Base-by-base conservation (phyloP, 1,140 invertebrate species). In the Coenobita brevimanus region DNA sequence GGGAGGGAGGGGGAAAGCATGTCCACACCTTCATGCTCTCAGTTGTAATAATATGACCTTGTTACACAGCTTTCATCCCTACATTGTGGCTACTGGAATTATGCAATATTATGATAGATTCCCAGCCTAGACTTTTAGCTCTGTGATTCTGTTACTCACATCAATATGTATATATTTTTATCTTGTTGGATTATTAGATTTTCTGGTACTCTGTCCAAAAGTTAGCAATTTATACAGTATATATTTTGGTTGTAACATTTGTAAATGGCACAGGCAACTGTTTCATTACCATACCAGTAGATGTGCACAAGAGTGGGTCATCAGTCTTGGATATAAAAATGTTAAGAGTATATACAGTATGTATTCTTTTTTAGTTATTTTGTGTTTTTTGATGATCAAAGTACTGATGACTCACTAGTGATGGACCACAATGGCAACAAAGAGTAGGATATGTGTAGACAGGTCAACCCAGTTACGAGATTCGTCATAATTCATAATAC, bases 251-350 rank as follows among this genome's bases (percentile, higher is more conserved):
- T 69, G 6, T 30, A 33, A 30, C 13, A 36, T 69, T 24, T n/a
- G 73, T 43, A 50, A 76, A 27, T 50, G 36, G 24, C 73, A 76
- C 38, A 62, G 60, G 41, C 38, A 80, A 38, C 24, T 80, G 36
- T 62, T 80, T 80, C 78, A 80, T 80, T 60, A 80, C 78, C 78
- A 38, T 62, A 17, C n/a, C 30, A 80, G 78, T 80, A 50, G 1
- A 21, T 21, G 33, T 8, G 15, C 36, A 57, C 21, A 8, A 64
- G 78, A 21, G 13, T 62, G 36, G 50, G 78, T 62, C 78, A 33
- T 38, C 54, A 64, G 78, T 62, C 78, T 62, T 62, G 54, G 57
- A 38, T 6, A 30, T 21, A 80, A 80, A 64, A 15, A 50, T 15
- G 30, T 30, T 15, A 38, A 17, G 13, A 62, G 30, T 62, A 50